Conservation (phyloP, 2,113 vertebrate species). For the Solea solea region DNA sequence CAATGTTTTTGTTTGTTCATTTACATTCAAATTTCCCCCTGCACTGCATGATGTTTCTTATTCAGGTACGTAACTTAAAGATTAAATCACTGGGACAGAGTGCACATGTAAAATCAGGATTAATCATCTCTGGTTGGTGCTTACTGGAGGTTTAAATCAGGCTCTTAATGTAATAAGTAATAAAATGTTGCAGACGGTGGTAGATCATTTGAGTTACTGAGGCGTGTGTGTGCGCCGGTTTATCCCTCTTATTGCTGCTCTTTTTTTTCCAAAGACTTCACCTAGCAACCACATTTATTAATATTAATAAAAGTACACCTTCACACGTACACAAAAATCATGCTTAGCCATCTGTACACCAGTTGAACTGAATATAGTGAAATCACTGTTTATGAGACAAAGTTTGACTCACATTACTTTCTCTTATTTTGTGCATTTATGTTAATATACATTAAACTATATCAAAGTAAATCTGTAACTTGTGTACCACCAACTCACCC, state of each 20-base stretch:
- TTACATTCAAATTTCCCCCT: too few species aligned
- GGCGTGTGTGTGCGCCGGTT: constrained; percentile 25
- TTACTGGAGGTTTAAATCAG: constrained; percentile 31
- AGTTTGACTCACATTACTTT: neutral
- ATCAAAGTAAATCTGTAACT: too few species aligned
- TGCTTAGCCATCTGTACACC: neutral
- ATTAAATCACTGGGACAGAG: constrained; percentile 21
- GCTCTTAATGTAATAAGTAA: constrained; percentile 33
- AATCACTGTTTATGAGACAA: neutral
- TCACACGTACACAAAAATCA: neutral
- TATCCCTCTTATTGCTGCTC: constrained; percentile 35
- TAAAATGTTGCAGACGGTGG: constrained; percentile 12
- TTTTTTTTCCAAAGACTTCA: constrained; percentile 15
- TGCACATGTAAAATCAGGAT: constrained; percentile 35
- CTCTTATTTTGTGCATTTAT: too few species aligned
- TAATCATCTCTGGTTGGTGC: constrained; percentile 39
- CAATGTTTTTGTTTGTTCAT: neutral
- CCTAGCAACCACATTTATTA: neutral
- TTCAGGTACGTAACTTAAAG: constrained; percentile 2
- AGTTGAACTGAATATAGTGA: neutral
- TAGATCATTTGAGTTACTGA: constrained; percentile 43
- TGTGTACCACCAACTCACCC: too few species aligned
- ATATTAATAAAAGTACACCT: neutral
- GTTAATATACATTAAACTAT: too few species aligned
- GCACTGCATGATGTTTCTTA: constrained; percentile 5